phyloP scores from a whole-genome alignment of 30 jellyfish, hydroid and myxozoan genomes.

The Cassiopea xamachana region DNA sequence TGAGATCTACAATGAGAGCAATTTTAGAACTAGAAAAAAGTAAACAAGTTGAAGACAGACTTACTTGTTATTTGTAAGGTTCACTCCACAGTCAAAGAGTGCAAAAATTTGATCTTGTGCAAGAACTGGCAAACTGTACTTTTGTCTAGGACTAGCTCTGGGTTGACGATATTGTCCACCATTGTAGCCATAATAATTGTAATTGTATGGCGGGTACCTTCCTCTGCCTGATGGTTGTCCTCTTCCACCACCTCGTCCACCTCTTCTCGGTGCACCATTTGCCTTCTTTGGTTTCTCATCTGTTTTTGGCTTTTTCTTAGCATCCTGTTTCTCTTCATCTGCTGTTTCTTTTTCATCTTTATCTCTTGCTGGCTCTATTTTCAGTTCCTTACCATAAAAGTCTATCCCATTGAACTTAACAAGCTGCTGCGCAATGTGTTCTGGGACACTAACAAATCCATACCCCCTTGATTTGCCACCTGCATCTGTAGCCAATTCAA shows the following conservation, averaged over 20 bases:
- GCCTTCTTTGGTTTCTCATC: conserved; percentile 64
- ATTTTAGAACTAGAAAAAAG: no score
- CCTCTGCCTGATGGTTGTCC: conserved; percentile 69
- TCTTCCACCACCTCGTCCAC: conserved; percentile 42
- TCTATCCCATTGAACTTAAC: conserved; percentile 93
- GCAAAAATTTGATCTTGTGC: conserved; percentile 87
- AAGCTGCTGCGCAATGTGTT: conserved; percentile 88
- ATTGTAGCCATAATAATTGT: conserved; percentile 4
- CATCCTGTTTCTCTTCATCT: conserved; percentile 79
- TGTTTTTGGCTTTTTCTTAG: conserved; percentile 51
- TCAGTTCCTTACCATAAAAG: conserved; percentile 85
- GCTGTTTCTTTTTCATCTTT: conserved; percentile 82
- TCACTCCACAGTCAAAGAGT: conserved; percentile 90
- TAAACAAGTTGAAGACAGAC: not conserved
- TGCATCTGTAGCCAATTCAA: conserved; percentile 83
- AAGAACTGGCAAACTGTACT: conserved; percentile 76
- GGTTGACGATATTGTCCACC: conserved; percentile 34
- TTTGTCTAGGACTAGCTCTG: conserved; percentile 51
- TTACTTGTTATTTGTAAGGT: conserved; percentile 85
- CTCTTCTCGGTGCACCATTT: conserved; percentile 35
- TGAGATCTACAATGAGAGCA: no score
- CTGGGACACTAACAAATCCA: conserved; percentile 96
- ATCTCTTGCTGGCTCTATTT: conserved; percentile 87
- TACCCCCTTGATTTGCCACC: conserved; percentile 81
- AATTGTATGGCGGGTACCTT: conserved; percentile 43